Base-by-base conservation (phyloP, 2,113 vertebrate genomes). In the Sula dactylatra region DNA sequence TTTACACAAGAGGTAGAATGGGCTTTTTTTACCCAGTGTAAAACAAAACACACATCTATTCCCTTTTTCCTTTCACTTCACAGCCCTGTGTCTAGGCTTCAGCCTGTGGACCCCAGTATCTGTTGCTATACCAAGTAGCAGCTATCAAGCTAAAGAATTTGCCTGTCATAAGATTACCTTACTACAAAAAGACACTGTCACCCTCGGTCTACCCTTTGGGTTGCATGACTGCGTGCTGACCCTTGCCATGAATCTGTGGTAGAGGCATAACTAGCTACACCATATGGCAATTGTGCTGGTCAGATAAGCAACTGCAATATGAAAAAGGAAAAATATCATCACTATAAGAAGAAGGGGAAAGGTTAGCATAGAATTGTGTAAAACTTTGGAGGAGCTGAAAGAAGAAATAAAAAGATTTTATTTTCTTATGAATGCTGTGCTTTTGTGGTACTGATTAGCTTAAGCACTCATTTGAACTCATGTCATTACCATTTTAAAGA, bases 11-110 rank as follows among this genome's bases (percentile, higher is more conserved):
- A 40, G 6, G 10, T 19, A 44, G 12, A 70, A 25, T 16, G 1
- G 9, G 2, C 4, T 8, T 56, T 67, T 58, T 34, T 26, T 55
- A 8, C 5, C 25, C 22, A 29, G 12, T 20, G 4, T 52, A 45
- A 77, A 86, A 16, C 3, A 40, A 47, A 67, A 27, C 3, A 20
- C 31, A 40, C 0, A 0, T 29, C 3, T 45, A 16, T 69, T 47
- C 38, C 56, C 36, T 67, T 50, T 82, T 85, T 62, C 9, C 1
- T 7, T 76, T 52, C 6, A 21, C 6, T 66, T 65, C 61, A 50
- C 4, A 54, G 47, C 8, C 7, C 11, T 65, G 27, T 44, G 3
- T 18, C n/a, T 31, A 24, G 11, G 14, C 5, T 69, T 72, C 31
- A 76, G 18, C 3, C 2, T n/a, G 32, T 20, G 21, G 24, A 44